A percentile compares a stretch with the other conserved stretches of the same genome.
phyloP scores from a whole-genome alignment of 2,888 invertebrate species.

The Hermaeophaga mercurialis region DNA sequence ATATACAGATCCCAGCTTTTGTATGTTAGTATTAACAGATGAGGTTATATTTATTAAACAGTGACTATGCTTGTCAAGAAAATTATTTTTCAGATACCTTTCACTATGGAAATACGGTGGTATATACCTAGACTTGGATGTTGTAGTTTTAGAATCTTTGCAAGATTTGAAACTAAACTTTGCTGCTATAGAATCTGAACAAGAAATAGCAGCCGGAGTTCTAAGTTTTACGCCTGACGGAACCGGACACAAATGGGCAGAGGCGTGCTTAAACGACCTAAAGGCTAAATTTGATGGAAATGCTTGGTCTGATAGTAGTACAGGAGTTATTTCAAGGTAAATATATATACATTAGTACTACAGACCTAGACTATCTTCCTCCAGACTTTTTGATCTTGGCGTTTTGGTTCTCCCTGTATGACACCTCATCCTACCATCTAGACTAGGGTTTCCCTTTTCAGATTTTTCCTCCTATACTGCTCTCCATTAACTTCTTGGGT shows the following conservation, averaged over 20 bases:
- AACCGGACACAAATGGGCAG: conserved; percentile 64
- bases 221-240: conserved; percentile 65
- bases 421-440: too few species aligned
- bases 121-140: conserved; percentile 76
- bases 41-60: too few species aligned
- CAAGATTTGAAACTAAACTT: conserved; percentile 63
- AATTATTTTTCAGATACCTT: conserved; percentile 65
- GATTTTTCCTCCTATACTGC: too few species aligned
- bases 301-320: conserved; percentile 68
- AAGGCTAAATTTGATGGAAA: conserved; percentile 61
- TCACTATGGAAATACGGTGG: conserved; percentile 79
- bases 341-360: too few species aligned
- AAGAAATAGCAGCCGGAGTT: conserved; percentile 69
- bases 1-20: too few species aligned
- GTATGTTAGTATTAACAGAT: too few species aligned
- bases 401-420: too few species aligned
- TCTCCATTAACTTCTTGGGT: too few species aligned
- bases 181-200: conserved; percentile 65
- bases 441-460: too few species aligned
- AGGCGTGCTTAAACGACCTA: conserved; percentile 63
- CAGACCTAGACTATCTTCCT: too few species aligned
- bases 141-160: conserved; percentile 68
- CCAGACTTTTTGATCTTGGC: too few species aligned
- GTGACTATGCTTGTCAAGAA: too few species aligned
- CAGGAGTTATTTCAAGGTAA: conserved; percentile 69